Base-by-base conservation (phyloP, 1,140 invertebrate species). In the Lanistes nyassanus region DNA sequence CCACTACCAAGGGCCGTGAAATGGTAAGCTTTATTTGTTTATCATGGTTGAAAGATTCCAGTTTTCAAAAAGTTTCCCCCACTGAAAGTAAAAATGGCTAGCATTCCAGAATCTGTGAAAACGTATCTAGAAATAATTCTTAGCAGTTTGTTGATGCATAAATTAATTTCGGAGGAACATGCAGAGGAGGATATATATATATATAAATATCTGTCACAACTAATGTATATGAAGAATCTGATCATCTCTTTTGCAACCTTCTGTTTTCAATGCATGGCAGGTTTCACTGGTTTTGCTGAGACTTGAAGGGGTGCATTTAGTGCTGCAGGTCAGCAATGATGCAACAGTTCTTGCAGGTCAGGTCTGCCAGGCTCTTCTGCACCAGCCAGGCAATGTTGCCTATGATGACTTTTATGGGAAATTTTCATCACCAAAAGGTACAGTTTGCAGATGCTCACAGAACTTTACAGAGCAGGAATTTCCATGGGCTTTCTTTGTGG, bases 331-430 rank as follows among this genome's bases (percentile, higher is more conserved):
- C 55, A 87, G 90, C n/a, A 93, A 93, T 5, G 92, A 93, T 68
- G 91, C 92, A n/a, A 94, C 94, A 0, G 89, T 92, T 0, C 90
- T 96, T 13, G 93, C 94, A 82, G 83, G 95, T 31, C 94, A 96
- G 83, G 92, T 95, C 21, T 92, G 93, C 11, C 93, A 94, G 81
- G 89, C 97, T 13, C 90, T 89, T 21, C 92, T 92, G 67, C 93
- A 96, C 80, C 95, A 97, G 87, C 96, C 95, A 86, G 92, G 93
- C 11, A 93, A 94, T 64, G 96, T 97, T 85, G 93, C 94, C 5
- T 97, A 95, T 93, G 96, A 97, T 85, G 96, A 97, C 90, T 95
- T 98, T 91, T 96, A 97, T 58, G 64, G 74, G n/a, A 82, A 81
- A 37, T 83, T 86, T 56, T 81, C 81, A 1, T 77, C 81, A 3